These are phyloP conservation scores for Nerophis ophidion DNA, from an alignment of 2,113 vertebrate species.

Conservation along the genomic window DNA sequence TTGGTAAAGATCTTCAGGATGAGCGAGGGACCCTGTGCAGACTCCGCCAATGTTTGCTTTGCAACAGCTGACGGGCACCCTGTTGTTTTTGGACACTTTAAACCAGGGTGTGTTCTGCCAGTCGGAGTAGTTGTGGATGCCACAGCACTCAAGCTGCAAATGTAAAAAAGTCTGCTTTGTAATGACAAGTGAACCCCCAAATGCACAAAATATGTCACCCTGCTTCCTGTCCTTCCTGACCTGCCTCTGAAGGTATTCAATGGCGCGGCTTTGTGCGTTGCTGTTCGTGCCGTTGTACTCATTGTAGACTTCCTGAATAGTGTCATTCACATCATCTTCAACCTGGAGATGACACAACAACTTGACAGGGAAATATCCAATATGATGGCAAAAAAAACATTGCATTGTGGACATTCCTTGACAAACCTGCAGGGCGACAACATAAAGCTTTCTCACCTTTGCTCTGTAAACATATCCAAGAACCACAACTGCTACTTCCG, in stretches of 20 bases:
- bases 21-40: conserved; percentile 84
- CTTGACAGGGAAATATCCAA: neutral
- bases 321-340: conserved; percentile 86
- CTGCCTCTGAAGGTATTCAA: conserved; percentile 95
- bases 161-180: neutral
- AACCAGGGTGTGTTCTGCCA: conserved; percentile 90
- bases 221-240: conserved; percentile 67
- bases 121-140: conserved; percentile 89
- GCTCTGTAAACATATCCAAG: conserved; percentile 95
- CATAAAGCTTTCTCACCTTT: conserved; percentile 73
- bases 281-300: conserved; percentile 89
- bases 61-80: conserved; percentile 91
- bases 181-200: neutral
- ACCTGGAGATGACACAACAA: conserved; percentile 68
- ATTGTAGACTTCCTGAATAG: conserved; percentile 87
- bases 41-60: conserved; percentile 73
- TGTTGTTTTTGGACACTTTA: conserved; percentile 87
- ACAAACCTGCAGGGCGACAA: neutral
- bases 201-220: neutral
- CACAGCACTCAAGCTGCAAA: conserved; percentile 86
- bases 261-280: conserved; percentile 91
- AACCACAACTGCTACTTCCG: conserved; percentile 89
- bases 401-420: neutral
- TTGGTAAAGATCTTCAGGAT: conserved; percentile 82
- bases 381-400: neutral